Evolutionary conservation across 2,113 vertebrate species (phyloP).

Genomic region (Copsychus sechellarum): DNA sequence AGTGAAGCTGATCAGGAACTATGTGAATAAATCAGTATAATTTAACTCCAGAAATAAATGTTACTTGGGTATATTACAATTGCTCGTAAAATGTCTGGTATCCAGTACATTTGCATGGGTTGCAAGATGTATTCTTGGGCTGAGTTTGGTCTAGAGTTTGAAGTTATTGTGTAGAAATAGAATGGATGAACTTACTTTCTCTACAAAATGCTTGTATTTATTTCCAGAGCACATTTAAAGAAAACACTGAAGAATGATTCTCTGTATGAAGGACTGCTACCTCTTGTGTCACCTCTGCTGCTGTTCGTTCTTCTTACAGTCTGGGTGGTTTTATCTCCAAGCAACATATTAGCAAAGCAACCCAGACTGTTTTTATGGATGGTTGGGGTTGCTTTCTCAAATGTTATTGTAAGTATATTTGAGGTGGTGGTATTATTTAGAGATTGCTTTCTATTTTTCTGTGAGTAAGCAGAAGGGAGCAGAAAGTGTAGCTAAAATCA

Average conservation of each 20-base stretch:
- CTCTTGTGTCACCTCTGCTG: slow-evolving; percentile 59
- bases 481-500: not conserved
- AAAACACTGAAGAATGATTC: slow-evolving; percentile 56
- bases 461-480: not conserved
- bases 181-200: not conserved
- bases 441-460: not conserved
- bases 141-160: not conserved
- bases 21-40: not conserved
- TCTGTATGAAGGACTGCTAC: slow-evolving; percentile 63
- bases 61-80: not conserved
- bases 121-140: not conserved
- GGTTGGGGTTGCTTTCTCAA: slow-evolving; percentile 63
- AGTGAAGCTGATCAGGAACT: not conserved
- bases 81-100: not conserved
- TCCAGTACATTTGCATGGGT: not conserved
- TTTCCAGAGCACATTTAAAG: slow-evolving; percentile 58
- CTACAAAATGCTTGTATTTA: slow-evolving; percentile 4
- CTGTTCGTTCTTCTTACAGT: slow-evolving; percentile 53
- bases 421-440: not conserved
- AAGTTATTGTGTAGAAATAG: not conserved
- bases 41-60: not conserved
- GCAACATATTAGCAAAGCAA: slow-evolving; percentile 45
- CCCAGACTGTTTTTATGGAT: slow-evolving; percentile 64
- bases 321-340: slow-evolving; percentile 59
- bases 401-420: slow-evolving; percentile 57